Percentiles rank a stretch among this genome's conserved stretches.
Conservation (phyloP, 2,113 vertebrate species). For the Gnathonemus longibarbis region DNA sequence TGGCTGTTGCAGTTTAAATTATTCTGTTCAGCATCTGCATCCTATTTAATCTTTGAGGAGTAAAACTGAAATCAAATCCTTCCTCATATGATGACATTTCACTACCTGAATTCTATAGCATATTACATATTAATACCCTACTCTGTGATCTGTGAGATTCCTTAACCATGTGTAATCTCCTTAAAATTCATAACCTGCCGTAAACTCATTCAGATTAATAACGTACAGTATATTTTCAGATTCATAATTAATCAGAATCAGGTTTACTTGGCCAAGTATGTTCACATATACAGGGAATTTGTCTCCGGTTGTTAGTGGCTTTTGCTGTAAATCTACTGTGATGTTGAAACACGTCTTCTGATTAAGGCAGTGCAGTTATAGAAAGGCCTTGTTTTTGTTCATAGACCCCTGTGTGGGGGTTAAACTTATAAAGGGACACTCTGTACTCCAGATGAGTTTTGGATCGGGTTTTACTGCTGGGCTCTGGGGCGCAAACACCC, state of each 20-base stretch:
- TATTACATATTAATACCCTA: not conserved
- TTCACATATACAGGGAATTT: not conserved
- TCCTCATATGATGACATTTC: not conserved
- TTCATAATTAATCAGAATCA: not conserved
- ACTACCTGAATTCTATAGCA: not conserved
- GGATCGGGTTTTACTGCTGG: not conserved
- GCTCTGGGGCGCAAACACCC: not conserved
- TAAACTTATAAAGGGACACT: not conserved
- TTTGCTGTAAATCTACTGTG: not conserved
- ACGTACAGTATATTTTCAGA: not conserved
- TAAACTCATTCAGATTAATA: not conserved
- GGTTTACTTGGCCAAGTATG: not conserved
- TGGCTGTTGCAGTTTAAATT: not conserved
- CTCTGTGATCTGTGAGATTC: not conserved
- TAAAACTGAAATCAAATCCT: not conserved
- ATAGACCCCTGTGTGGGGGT: not conserved
- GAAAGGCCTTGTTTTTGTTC: not conserved
- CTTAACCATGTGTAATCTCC: not conserved
- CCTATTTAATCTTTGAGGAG: not conserved
- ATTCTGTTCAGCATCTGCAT: not conserved
- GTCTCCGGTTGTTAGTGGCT: not conserved
- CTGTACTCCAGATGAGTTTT: not conserved
- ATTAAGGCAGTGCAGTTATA: not conserved
- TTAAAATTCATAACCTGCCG: not conserved
- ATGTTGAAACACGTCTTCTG: not conserved